These are phyloP conservation scores for Pollenia griseotomentosa DNA, from an alignment of 2,888 invertebrate genomes.

Conservation along the genomic window DNA sequence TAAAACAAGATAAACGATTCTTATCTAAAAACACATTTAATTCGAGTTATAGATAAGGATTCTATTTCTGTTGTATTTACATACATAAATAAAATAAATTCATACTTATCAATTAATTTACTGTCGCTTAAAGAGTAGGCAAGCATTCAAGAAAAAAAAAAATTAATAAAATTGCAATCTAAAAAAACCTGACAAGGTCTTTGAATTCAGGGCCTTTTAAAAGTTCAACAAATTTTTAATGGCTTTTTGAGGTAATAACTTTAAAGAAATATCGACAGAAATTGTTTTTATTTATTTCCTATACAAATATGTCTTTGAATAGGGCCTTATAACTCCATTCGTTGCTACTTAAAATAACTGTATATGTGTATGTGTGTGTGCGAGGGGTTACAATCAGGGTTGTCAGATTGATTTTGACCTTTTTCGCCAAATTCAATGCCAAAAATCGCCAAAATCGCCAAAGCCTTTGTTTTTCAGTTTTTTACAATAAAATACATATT, in stretches of 20 bases:
- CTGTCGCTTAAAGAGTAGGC: conserved; percentile 6
- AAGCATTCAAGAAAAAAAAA: background rate
- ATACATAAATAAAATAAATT: conserved; percentile 38
- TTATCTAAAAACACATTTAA: conserved; percentile 54
- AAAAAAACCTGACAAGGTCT: background rate
- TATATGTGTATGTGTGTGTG: background rate
- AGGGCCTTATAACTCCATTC: background rate
- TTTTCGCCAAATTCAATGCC: no score
- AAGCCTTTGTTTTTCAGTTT: no score
- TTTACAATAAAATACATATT: no score
- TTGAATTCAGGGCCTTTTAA: background rate
- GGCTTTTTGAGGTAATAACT: background rate
- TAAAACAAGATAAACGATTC: conserved; percentile 34
- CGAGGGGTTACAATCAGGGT: no score
- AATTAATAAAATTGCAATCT: background rate
- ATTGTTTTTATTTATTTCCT: no score
- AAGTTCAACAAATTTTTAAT: background rate
- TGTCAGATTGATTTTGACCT: no score
- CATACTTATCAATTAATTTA: conserved; percentile 32
- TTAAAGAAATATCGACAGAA: background rate
- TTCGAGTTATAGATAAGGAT: conserved; percentile 56
- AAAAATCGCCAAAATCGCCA: no score
- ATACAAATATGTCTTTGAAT: background rate
- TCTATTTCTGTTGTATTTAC: background rate
- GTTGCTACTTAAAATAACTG: background rate